Percentiles rank a stretch among this genome's conserved stretches.
phyloP scores from a whole-genome alignment of 2,113 vertebrate species.

The Dasyornis broadbenti region DNA sequence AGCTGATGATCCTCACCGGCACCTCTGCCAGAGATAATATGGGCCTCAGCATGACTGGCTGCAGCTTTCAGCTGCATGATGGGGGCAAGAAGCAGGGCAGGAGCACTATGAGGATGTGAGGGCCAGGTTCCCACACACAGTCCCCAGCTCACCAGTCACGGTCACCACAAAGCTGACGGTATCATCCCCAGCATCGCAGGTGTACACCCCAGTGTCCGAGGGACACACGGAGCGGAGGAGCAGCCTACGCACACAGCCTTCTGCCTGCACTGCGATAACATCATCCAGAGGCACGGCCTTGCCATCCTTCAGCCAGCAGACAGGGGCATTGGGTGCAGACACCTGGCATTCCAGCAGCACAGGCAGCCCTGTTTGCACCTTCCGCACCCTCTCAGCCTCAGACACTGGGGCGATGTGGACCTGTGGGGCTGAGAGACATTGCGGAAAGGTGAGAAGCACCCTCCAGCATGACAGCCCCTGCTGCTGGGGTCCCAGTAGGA shows the following conservation, averaged over 20 bases:
- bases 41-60: background rate
- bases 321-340: conserved; percentile 70
- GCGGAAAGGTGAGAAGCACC: accelerated
- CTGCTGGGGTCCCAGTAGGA: background rate
- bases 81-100: background rate
- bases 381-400: background rate
- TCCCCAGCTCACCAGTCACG: conserved; percentile 71
- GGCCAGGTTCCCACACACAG: accelerated
- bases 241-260: conserved; percentile 78
- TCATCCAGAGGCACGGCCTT: conserved; percentile 69
- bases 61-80: background rate
- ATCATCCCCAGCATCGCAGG: conserved; percentile 83
- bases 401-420: background rate
- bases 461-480: background rate
- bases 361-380: conserved; percentile 46
- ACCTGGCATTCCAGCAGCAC: conserved; percentile 91
- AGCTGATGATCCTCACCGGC: conserved; percentile 80
- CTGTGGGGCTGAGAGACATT: background rate
- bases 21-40: conserved; percentile 71
- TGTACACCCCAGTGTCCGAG: conserved; percentile 84
- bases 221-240: conserved; percentile 80
- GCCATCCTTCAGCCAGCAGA: conserved; percentile 87
- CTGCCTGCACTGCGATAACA: conserved; percentile 70
- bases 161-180: conserved; percentile 74
- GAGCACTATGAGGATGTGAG: background rate